Evolutionary conservation across 2,113 vertebrate genomes (phyloP), one percentile per base, ranked within the genome.

Genomic region (Galbula dea): DNA sequence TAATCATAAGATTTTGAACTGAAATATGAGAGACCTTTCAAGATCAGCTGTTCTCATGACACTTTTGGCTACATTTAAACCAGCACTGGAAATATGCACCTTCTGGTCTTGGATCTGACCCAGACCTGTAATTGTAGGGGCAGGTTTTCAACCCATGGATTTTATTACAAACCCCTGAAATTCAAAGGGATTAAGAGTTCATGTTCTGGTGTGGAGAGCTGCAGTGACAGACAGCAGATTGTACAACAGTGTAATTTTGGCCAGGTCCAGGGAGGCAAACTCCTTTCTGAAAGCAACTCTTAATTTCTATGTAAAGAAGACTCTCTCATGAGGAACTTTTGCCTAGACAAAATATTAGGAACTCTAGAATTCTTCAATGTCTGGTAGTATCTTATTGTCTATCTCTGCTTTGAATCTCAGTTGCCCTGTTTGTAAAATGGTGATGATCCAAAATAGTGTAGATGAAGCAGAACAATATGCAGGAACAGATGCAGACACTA

Each of bases 171-270:
- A 59, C 46, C 51, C 36, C 41, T 88, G 91, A 91, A 96, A 95
- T 90, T 94, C 85, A 74, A 89, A 95, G 23, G 69, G 57, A 87
- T 90, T 86, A 90, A 91, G 89, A 82, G 83, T 95, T 96, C 81
- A 59, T n/a, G 11, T 86, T 78, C 41, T 59, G 27, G 22, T 77
- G 74, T 88, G 65, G 45, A 95, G 41, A 85, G 69, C 81, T 57
- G 78, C 41, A 79, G 30, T 88, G 92, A 83, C 57, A 75, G 27
- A 23, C 5, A 86, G 34, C 36, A 86, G n/a, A 52, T 46, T 86
- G 41, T 39, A 65, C 41, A 75, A 30, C 4, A 11, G 41, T 41
- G 5, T 34, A 68, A 89, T 90, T 84, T 84, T 85, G 15, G 68
- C 36, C 32, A 54, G 41, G 32, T 54, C 36, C 23, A 73, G 37